A percentile compares a stretch with the other conserved stretches of the same genome.
phyloP scores from a whole-genome alignment of 2,113 vertebrate genomes.

The Archocentrus centrarchus region DNA sequence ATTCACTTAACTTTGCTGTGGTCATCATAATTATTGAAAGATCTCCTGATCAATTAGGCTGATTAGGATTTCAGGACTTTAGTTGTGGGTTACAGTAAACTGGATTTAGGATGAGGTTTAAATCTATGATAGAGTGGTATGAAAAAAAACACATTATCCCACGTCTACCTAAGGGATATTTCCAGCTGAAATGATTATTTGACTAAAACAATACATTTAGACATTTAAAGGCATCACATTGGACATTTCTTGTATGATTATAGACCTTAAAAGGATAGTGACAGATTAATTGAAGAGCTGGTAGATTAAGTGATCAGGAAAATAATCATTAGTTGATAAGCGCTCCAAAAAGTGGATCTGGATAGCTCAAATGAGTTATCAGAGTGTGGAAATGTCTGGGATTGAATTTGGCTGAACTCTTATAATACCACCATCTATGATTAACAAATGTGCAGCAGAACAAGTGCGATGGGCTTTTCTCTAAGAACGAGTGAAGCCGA shows the following conservation, averaged over 20 bases:
- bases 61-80: background rate
- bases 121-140: background rate
- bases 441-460: background rate
- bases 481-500: background rate
- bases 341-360: background rate
- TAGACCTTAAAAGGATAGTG: background rate
- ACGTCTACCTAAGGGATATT: background rate
- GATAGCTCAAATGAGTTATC: background rate
- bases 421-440: background rate
- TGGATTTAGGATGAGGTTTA: background rate
- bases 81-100: background rate
- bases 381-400: background rate
- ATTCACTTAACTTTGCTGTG: constrained; percentile 23
- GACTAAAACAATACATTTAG: background rate
- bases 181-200: background rate
- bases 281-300: background rate
- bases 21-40: constrained; percentile 12
- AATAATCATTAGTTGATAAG: background rate
- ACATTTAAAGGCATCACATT: background rate
- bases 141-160: background rate
- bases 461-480: background rate
- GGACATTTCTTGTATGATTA: background rate
- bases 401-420: background rate
- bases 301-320: background rate
- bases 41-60: background rate